Evolutionary conservation across 2,113 vertebrate genomes (phyloP).

Genomic region (Neopipo cinnamomea): DNA sequence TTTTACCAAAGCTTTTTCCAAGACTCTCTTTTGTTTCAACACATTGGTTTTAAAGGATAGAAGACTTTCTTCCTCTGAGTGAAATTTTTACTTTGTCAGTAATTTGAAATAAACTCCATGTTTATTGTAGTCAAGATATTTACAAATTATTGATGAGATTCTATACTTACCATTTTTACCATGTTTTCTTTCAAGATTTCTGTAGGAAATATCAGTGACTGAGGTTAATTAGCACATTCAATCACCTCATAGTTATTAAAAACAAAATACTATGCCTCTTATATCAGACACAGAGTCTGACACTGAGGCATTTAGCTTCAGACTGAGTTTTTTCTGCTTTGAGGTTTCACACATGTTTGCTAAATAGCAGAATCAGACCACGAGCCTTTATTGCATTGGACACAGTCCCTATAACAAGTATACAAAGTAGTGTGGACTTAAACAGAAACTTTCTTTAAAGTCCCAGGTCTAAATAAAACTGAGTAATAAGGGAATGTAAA

Average conservation of each 20-base stretch:
- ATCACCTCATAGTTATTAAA: neutral
- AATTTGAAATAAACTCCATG: neutral
- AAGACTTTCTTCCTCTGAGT: neutral
- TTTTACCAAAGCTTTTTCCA: neutral
- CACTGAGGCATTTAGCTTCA: neutral
- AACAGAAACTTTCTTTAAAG: neutral
- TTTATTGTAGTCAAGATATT: neutral
- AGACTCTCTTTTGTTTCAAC: neutral
- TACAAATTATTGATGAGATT: neutral
- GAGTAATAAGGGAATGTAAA: neutral
- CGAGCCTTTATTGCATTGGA: neutral
- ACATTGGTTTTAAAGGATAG: neutral
- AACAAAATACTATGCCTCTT: neutral
- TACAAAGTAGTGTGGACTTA: neutral
- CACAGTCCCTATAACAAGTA: neutral
- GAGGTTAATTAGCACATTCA: neutral
- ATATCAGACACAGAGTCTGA: neutral
- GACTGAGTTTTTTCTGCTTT: neutral
- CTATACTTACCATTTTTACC: neutral
- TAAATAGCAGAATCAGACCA: neutral
- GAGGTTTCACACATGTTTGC: neutral
- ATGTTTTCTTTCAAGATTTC: neutral
- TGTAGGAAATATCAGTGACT: neutral
- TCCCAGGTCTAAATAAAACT: neutral
- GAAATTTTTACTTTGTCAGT: neutral